Percentiles rank a stretch among this genome's conserved stretches.
Conservation (phyloP, 2,113 vertebrate genomes). For the Notarius quadriscutis region DNA sequence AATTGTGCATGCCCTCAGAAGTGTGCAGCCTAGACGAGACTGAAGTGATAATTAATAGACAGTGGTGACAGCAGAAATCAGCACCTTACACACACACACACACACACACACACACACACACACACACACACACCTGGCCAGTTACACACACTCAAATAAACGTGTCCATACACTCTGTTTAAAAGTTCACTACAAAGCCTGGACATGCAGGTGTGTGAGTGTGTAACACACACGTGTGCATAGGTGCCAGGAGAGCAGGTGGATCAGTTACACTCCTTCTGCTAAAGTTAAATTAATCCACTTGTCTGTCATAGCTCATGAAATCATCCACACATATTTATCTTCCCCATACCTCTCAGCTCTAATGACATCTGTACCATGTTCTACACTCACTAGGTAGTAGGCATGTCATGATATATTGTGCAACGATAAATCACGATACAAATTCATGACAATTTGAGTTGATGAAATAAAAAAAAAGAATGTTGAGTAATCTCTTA, state of each 20-base stretch:
- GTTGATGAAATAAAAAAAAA: too few species aligned
- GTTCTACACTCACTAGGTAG: background rate
- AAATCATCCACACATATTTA: background rate
- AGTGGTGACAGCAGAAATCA: conserved; percentile 48
- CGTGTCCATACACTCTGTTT: background rate
- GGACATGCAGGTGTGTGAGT: background rate
- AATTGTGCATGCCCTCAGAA: conserved; percentile 41
- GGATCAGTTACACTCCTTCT: conserved; percentile 25
- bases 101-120: conserved; percentile 12
- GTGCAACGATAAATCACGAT: too few species aligned
- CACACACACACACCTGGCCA: background rate
- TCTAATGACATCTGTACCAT: background rate
- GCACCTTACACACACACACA: conserved; percentile 28
- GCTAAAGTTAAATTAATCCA: conserved; percentile 15
- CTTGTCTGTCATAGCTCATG: conserved; percentile 22
- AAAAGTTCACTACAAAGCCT: background rate
- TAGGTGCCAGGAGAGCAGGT: conserved; percentile 42
- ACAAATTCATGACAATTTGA: too few species aligned
- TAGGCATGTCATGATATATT: background rate
- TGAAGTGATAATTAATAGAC: conserved; percentile 56
- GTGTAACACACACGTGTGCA: background rate
- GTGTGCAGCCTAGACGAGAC: background rate
- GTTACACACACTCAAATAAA: background rate
- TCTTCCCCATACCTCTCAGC: background rate
- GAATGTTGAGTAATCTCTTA: too few species aligned